Conservation (phyloP, 1,140 invertebrate genomes). For the Neodiprion pinetum region DNA sequence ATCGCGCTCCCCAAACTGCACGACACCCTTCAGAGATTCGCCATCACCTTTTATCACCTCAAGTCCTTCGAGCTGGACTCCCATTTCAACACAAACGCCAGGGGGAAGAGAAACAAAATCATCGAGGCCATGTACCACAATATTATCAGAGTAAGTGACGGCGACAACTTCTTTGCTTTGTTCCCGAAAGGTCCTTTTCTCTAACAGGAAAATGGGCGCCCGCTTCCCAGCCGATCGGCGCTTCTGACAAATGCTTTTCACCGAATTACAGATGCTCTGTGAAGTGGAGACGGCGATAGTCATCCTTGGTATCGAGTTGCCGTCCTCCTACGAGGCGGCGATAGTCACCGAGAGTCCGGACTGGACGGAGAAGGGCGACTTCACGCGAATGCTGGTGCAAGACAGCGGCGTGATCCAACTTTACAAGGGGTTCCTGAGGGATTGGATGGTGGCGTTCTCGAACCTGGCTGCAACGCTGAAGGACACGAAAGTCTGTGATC, state of each 20-base stretch:
- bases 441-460: conserved; percentile 54
- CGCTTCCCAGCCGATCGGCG: background rate
- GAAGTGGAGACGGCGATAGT: conserved; percentile 59
- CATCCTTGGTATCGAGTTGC: conserved; percentile 44
- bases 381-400: conserved; percentile 56
- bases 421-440: conserved; percentile 55
- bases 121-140: conserved; percentile 53
- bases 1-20: conserved; percentile 52
- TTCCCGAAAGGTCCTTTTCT: too few species aligned
- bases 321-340: conserved; percentile 33
- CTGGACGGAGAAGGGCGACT: conserved; percentile 54
- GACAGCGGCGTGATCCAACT: conserved; percentile 57
- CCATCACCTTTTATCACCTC: conserved; percentile 56
- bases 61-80: conserved; percentile 44
- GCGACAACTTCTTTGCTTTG: background rate
- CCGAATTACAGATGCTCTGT: conserved; percentile 54
- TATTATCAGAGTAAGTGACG: conserved; percentile 48
- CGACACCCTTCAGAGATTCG: conserved; percentile 57
- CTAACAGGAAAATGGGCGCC: too few species aligned
- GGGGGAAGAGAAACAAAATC: conserved; percentile 45
- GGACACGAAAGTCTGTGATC: conserved; percentile 49
- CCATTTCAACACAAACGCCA: conserved; percentile 44
- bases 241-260: background rate
- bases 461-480: conserved; percentile 48
- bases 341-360: conserved; percentile 48